Evolutionary conservation across 2,113 vertebrate genomes (phyloP), one percentile per base, ranked within the genome.

Genomic region (Catagonus wagneri): DNA sequence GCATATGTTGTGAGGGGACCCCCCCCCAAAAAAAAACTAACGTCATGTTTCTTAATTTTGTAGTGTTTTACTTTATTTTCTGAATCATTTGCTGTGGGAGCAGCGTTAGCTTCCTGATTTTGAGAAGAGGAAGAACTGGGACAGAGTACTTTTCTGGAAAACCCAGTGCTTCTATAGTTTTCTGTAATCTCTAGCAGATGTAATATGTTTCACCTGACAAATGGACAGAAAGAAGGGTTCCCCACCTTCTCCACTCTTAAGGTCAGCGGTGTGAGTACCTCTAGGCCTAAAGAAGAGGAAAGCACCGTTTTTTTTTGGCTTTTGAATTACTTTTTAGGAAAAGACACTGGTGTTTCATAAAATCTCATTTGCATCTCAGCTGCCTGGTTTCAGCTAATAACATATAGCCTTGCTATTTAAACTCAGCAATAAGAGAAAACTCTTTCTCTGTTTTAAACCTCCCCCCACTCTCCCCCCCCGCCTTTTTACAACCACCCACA

Each of bases 111-210:
- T 27, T 79, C 39, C 56, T 86, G 36, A 83, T 61, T 89, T 93
- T 88, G 65, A 97, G 60, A 95, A 68, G 29, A 56, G 56, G 39
- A 92, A 94, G 36, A 61, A 52, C 7, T 78, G 14, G 39, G 32
- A 88, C 65, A 92, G 22, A 39, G 9, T 76, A 66, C 20, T 63
- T 94, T 92, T 83, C 63, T 83, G 83, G 92, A 83, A 94, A 87
- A 76, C 39, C 32, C 20, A 19, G 22, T 75, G 34, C 39, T 86
- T 78, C 50, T 79, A 0, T 34, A 12, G 32, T 50, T 89, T 76
- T 65, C 34, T 61, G 14, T 78, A 16, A 36, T 83, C 74, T 90
- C 13, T 44, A 61, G n/a, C 36, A 78, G 91, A n/a, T 60, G 3
- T 71, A 58, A 32, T 84, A 6, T 88, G 29, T 83, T 76, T 89